These are phyloP conservation scores for Huso huso DNA, from an alignment of 2,797 vertebrate species.

Conservation along the genomic window DNA sequence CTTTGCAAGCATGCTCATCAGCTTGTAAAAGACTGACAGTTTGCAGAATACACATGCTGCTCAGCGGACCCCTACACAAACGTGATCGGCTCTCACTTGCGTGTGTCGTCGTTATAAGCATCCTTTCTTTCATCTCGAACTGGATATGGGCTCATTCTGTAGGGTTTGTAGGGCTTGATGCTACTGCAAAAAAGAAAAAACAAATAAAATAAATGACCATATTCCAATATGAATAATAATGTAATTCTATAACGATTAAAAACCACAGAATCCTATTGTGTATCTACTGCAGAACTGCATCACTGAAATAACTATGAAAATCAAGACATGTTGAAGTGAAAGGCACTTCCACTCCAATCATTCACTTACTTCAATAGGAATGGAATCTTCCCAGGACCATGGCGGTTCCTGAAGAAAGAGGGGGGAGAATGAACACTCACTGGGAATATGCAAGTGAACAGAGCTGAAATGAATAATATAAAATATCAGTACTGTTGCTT, in stretches of 20 bases:
- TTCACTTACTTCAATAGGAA: background rate
- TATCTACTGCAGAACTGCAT: background rate
- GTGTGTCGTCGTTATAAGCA: constrained; percentile 39
- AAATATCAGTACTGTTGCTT: background rate
- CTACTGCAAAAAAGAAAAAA: constrained; percentile 23
- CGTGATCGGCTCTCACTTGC: constrained; percentile 29
- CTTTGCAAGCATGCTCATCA: background rate
- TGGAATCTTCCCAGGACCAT: constrained; percentile 1
- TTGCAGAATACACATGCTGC: background rate
- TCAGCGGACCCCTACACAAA: constrained; percentile 47
- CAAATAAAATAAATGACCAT: background rate
- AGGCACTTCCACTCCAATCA: background rate
- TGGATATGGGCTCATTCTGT: constrained; percentile 54
- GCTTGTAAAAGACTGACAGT: background rate
- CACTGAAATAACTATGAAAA: background rate
- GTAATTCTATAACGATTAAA: background rate
- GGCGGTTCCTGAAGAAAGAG: constrained; percentile 11
- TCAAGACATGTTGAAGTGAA: background rate
- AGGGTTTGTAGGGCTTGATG: constrained; percentile 49
- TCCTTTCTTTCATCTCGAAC: constrained; percentile 52
- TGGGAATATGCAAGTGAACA: background rate
- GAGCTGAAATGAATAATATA: background rate
- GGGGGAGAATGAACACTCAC: background rate
- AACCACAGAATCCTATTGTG: too few relatives aligned
- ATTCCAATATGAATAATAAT: background rate